Conservation (phyloP, 2,113 vertebrate genomes). For the Rhinolophus sinicus region DNA sequence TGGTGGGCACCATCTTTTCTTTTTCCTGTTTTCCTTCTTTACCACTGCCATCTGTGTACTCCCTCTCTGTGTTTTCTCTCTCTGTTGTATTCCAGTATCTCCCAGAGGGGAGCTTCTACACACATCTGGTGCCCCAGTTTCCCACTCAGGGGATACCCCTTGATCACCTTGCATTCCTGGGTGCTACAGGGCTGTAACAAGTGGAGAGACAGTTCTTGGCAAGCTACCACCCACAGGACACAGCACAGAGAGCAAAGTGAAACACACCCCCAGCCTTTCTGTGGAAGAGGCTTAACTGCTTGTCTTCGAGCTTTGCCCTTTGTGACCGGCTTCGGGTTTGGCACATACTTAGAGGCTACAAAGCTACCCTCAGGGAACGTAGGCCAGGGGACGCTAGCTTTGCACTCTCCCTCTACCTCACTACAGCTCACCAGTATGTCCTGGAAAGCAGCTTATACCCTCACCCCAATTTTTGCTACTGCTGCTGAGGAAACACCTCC, state of each 20-base stretch:
- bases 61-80: background rate
- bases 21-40: background rate
- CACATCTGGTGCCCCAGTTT: accelerated
- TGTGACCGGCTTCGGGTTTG: background rate
- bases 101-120: background rate
- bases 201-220: background rate
- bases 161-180: background rate
- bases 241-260: background rate
- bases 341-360: background rate
- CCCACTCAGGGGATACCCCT: background rate
- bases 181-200: background rate
- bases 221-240: background rate
- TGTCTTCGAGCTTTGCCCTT: background rate
- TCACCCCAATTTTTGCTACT: background rate
- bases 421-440: background rate
- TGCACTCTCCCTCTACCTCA: background rate
- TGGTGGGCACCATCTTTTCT: background rate
- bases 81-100: background rate
- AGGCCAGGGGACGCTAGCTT: background rate
- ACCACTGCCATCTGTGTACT: background rate
- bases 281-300: background rate
- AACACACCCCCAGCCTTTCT: background rate
- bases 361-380: background rate
- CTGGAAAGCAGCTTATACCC: background rate
- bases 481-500: too few relatives aligned